These are phyloP conservation scores for Meteorus colon DNA, from an alignment of 2,888 invertebrate species.

Conservation along the genomic window DNA sequence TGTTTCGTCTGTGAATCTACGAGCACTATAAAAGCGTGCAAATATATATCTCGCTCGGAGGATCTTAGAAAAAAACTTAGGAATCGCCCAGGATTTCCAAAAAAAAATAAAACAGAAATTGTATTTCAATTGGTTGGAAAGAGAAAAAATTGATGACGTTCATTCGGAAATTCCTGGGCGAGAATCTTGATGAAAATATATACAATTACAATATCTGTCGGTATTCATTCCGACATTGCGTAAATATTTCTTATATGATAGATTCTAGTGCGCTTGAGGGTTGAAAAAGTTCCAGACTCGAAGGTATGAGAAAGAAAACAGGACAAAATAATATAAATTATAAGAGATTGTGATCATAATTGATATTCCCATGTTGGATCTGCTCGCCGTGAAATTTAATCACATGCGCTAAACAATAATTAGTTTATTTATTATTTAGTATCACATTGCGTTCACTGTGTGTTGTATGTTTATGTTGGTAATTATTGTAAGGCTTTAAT, in stretches of 20 bases:
- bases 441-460: constrained; percentile 73
- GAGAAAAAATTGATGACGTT: background rate
- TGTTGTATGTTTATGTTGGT: background rate
- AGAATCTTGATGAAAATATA: constrained; percentile 2
- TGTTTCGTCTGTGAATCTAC: constrained; percentile 65
- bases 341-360: constrained; percentile 46
- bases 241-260: constrained; percentile 46
- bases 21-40: constrained; percentile 72
- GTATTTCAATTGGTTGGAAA: constrained; percentile 7
- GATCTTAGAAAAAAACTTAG: constrained; percentile 63
- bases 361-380: constrained; percentile 12
- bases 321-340: constrained; percentile 44
- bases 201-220: constrained; percentile 5
- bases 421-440: constrained; percentile 71
- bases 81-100: constrained; percentile 63
- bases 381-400: constrained; percentile 58
- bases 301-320: constrained; percentile 1
- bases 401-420: constrained; percentile 69
- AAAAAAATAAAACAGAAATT: constrained; percentile 20
- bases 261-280: constrained; percentile 45
- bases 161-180: constrained; percentile 14
- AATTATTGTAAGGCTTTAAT: constrained; percentile 14
- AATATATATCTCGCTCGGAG: constrained; percentile 63
- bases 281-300: constrained; percentile 47
- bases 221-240: constrained; percentile 34